Evolutionary conservation across 2,888 invertebrate genomes (phyloP).

Genomic region (Coelopa pilipes): DNA sequence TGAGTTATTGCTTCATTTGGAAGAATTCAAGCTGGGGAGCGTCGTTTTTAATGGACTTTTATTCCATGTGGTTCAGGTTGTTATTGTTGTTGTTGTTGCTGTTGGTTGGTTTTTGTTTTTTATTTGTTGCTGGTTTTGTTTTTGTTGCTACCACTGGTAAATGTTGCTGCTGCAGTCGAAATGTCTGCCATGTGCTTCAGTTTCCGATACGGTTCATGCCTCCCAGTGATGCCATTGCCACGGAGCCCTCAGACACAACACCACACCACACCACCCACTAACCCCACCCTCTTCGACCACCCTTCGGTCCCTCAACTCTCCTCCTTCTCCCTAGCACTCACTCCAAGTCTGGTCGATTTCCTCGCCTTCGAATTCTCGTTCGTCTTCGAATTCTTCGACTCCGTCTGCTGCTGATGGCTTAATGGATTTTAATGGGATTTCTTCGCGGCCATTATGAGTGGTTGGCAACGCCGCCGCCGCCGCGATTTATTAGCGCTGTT

Average conservation of each 20-base stretch:
- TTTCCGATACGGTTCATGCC: neutral
- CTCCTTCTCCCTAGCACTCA: too few relatives aligned
- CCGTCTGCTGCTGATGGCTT: neutral
- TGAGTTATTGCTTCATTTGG: neutral
- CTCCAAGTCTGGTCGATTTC: too few relatives aligned
- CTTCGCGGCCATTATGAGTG: neutral
- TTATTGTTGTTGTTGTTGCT: neutral
- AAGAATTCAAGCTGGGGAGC: neutral
- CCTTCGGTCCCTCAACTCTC: too few relatives aligned
- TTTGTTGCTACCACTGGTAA: too few relatives aligned
- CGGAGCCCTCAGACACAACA: too few relatives aligned
- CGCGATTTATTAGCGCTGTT: constrained; percentile 4
- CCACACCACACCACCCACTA: too few relatives aligned
- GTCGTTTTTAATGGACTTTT: neutral
- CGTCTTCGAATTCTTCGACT: neutral
- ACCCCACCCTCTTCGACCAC: too few relatives aligned
- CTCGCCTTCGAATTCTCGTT: neutral
- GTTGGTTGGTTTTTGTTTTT: too few relatives aligned
- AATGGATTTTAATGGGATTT: constrained; percentile 29
- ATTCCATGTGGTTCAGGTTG: neutral
- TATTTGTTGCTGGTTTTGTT: too few relatives aligned
- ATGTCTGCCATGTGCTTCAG: constrained; percentile 6
- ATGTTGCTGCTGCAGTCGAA: neutral
- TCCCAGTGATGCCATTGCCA: neutral
- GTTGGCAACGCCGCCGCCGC: constrained; percentile 2